Conservation (phyloP, 2,797 vertebrate species). For the Apogon talboti region DNA sequence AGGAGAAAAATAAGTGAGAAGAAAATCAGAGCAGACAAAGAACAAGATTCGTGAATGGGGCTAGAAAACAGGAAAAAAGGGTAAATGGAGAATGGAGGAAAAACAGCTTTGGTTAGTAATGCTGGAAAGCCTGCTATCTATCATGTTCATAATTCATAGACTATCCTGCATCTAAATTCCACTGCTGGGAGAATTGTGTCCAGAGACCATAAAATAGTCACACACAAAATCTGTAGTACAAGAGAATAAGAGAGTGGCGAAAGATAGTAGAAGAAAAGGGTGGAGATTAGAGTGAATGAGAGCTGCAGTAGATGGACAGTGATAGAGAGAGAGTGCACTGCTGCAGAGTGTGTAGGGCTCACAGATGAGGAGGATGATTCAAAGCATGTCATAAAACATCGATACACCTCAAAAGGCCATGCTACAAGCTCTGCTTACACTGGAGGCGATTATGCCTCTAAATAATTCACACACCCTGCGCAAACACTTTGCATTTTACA, state of each 20-base stretch:
- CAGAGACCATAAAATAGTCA: conserved; percentile 51
- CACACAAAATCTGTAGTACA: conserved; percentile 24
- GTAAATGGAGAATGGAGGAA: background rate
- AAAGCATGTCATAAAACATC: conserved; percentile 75
- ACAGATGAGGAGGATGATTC: conserved; percentile 62
- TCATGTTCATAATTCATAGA: conserved; percentile 76
- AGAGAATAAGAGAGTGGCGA: background rate
- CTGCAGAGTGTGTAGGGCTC: conserved; percentile 40
- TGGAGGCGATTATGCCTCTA: conserved; percentile 64
- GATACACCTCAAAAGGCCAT: conserved; percentile 59
- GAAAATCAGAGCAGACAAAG: too few relatives aligned
- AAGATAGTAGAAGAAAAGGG: background rate
- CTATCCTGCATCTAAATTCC: conserved; percentile 62
- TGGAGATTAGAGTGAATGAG: background rate
- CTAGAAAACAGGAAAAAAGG: too few relatives aligned
- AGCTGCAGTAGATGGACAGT: conserved; percentile 25
- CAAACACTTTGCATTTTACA: conserved; percentile 7
- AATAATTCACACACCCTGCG: conserved; percentile 67
- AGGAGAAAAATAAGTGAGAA: too few relatives aligned
- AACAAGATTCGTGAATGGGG: too few relatives aligned
- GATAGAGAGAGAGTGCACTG: conserved; percentile 25
- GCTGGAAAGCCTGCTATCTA: conserved; percentile 58
- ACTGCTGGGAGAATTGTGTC: conserved; percentile 58
- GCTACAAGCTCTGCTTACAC: conserved; percentile 56
- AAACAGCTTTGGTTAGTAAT: conserved; percentile 33